Evolutionary conservation across 2,888 invertebrate genomes (phyloP).

Genomic region (Euproctis similis): DNA sequence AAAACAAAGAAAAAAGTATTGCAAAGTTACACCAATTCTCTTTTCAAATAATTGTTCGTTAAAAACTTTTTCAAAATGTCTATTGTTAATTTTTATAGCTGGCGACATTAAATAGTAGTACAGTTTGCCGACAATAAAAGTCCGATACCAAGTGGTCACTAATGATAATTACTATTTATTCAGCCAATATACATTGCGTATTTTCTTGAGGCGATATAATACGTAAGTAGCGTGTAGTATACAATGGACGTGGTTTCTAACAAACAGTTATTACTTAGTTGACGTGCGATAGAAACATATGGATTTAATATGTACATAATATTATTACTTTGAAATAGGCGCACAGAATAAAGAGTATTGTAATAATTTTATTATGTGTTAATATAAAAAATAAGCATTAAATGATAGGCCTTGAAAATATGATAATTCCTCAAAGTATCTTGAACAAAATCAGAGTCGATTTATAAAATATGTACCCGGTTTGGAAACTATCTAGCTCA

Average conservation of each 20-base stretch:
- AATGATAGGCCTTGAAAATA: too few relatives aligned
- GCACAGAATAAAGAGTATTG: too few relatives aligned
- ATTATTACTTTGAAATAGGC: too few relatives aligned
- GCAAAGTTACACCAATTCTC: constrained; percentile 1
- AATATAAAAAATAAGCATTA: too few relatives aligned
- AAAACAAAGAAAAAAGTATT: constrained; percentile 9
- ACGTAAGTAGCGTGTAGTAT: constrained; percentile 34
- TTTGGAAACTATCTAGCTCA: constrained; percentile 29
- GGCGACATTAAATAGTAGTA: too few relatives aligned
- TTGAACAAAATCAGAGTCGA: constrained; percentile 9
- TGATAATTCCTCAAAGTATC: background rate
- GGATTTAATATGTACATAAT: too few relatives aligned
- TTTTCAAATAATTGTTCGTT: too few relatives aligned
- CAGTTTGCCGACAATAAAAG: constrained; percentile 33
- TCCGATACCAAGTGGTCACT: constrained; percentile 33
- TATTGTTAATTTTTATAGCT: too few relatives aligned
- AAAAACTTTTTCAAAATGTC: too few relatives aligned
- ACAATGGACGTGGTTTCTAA: constrained; percentile 45
- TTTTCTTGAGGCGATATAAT: constrained; percentile 27
- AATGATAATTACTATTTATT: constrained; percentile 37
- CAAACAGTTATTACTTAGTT: constrained; percentile 51
- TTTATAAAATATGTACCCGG: constrained; percentile 16
- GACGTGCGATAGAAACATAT: constrained; percentile 48
- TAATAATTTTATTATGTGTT: too few relatives aligned
- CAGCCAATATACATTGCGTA: constrained; percentile 41